Conservation (phyloP, 2,113 vertebrate genomes). For the Raja brachyura region DNA sequence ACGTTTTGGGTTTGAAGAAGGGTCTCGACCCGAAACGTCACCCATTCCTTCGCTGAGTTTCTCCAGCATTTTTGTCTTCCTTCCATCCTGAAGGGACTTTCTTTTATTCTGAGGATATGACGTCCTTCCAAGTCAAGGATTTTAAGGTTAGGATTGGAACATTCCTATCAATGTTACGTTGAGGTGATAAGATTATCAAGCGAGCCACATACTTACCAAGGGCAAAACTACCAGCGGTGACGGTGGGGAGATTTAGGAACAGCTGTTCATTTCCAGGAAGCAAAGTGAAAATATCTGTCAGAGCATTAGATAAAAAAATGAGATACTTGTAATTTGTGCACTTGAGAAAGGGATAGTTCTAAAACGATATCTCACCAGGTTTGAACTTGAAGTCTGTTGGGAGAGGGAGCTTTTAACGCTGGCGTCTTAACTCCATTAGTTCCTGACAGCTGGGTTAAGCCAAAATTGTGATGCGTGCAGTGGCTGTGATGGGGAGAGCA, state of each 20-base stretch:
- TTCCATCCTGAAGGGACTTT: no score
- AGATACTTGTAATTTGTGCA: neutral
- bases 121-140: neutral
- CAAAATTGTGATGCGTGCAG: neutral
- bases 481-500: neutral
- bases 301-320: neutral
- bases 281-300: neutral
- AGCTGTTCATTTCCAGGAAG: neutral
- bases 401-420: conserved; percentile 28
- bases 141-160: neutral
- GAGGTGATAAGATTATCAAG: neutral
- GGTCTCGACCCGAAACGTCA: no score
- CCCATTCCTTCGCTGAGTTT: no score
- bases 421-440: conserved; percentile 14
- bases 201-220: neutral
- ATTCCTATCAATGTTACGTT: neutral
- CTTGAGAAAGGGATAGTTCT: neutral
- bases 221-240: neutral
- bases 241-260: neutral
- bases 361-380: neutral
- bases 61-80: no score
- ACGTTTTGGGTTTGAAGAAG: no score
- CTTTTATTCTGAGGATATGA: no score
- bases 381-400: neutral
- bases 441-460: neutral